A percentile compares a stretch with the other conserved stretches of the same genome.
Evolutionary conservation across 2,888 invertebrate species (phyloP).

Genomic region (Ethmia dodecea): DNA sequence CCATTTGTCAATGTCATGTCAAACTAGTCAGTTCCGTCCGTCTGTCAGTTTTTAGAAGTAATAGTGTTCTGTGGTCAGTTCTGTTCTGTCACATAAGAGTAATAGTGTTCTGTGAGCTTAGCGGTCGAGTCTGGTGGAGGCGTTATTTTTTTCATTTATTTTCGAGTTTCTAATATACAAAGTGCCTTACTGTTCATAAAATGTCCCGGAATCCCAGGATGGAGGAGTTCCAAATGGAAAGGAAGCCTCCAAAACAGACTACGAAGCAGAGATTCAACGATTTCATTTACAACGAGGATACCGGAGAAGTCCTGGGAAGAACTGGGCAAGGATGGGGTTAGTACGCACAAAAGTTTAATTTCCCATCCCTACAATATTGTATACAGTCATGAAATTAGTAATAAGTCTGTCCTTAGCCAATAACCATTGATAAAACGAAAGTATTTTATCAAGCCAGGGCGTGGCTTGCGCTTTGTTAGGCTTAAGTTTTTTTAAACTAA

Average conservation of each 20-base stretch:
- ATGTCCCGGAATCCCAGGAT: constrained; percentile 53
- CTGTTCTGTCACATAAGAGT: neutral
- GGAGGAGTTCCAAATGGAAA: constrained; percentile 60
- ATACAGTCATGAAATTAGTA: too few relatives aligned
- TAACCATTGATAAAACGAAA: too few relatives aligned
- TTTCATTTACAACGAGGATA: constrained; percentile 59
- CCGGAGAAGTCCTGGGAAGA: constrained; percentile 62
- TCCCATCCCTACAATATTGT: too few relatives aligned
- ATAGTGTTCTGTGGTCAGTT: neutral
- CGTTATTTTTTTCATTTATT: constrained; percentile 19
- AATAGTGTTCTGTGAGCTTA: neutral
- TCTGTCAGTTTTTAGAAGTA: too few relatives aligned
- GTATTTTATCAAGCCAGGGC: too few relatives aligned
- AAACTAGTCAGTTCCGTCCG: too few relatives aligned
- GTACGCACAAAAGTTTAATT: too few relatives aligned
- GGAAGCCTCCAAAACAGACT: constrained; percentile 34
- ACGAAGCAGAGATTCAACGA: constrained; percentile 24
- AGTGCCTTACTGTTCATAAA: constrained; percentile 19
- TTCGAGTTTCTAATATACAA: constrained; percentile 8
- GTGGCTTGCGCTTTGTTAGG: too few relatives aligned
- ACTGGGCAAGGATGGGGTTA: constrained; percentile 75
- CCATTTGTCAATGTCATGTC: too few relatives aligned
- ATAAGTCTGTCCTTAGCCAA: too few relatives aligned
- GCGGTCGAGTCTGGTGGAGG: neutral
- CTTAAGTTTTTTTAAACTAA: too few relatives aligned